Conservation (phyloP, 2,888 invertebrate species). For the Plusia festucae region DNA sequence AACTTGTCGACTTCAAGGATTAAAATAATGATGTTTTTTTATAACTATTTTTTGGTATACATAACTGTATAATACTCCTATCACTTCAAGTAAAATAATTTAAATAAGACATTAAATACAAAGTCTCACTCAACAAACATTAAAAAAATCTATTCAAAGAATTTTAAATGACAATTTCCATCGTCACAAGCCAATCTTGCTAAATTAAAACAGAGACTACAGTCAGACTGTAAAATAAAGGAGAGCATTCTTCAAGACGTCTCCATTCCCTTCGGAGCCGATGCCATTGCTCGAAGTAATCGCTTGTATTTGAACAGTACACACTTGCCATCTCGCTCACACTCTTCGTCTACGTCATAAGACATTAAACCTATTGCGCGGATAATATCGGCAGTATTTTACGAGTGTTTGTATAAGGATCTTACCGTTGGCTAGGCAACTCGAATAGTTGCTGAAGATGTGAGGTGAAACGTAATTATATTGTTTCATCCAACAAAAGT, state of each 20-base stretch:
- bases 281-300: constrained; percentile 61
- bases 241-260: constrained; percentile 49
- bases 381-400: constrained; percentile 78
- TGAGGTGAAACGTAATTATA: background rate
- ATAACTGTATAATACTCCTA: too few relatives aligned
- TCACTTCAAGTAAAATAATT: background rate
- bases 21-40: too few relatives aligned
- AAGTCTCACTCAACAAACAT: constrained; percentile 2
- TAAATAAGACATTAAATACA: background rate
- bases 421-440: constrained; percentile 55
- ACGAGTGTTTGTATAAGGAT: constrained; percentile 71
- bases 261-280: constrained; percentile 42
- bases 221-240: constrained; percentile 34
- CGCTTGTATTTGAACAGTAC: constrained; percentile 74
- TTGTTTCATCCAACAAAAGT: background rate
- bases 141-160: constrained; percentile 14
- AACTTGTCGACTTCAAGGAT: too few relatives aligned
- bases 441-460: constrained; percentile 29
- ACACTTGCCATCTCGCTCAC: constrained; percentile 61
- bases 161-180: constrained; percentile 22
- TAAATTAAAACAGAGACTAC: constrained; percentile 40
- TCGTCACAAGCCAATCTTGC: constrained; percentile 42
- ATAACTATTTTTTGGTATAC: too few relatives aligned
- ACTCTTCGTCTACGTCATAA: constrained; percentile 67
- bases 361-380: constrained; percentile 81